Percentiles rank a stretch among this genome's conserved stretches.
These are phyloP conservation scores for Bursaphelenchus okinawaensis DNA, from an alignment of 2,888 invertebrate species.

Conservation along the genomic window DNA sequence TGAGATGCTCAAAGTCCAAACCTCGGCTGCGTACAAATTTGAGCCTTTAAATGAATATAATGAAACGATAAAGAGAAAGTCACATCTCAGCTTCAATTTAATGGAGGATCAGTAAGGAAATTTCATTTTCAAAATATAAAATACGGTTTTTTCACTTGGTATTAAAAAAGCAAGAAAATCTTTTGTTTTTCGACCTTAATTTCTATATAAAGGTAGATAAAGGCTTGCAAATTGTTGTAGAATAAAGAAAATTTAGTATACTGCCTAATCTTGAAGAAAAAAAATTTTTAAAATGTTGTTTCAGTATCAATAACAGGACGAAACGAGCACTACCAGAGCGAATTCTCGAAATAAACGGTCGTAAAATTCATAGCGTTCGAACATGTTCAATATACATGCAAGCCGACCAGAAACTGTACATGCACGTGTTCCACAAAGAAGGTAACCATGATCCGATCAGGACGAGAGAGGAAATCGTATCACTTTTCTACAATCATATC, in stretches of 20 bases:
- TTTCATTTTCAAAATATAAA: too few species aligned
- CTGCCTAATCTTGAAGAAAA: background rate
- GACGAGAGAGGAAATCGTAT: constrained; percentile 91
- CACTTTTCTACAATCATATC: constrained; percentile 94
- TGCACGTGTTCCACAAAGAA: constrained; percentile 73
- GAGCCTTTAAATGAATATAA: constrained; percentile 10
- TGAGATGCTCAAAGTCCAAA: constrained; percentile 26
- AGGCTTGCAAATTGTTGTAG: too few species aligned
- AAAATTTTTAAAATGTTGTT: background rate
- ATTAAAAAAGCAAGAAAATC: too few species aligned
- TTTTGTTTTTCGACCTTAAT: too few species aligned
- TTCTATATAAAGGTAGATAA: too few species aligned
- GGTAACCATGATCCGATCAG: constrained; percentile 60
- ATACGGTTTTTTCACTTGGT: too few species aligned
- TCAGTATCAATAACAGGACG: background rate
- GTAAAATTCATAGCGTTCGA: constrained; percentile 64
- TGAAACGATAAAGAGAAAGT: constrained; percentile 5
- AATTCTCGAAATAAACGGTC: constrained; percentile 57
- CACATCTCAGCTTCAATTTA: constrained; percentile 5
- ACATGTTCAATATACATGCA: constrained; percentile 67
- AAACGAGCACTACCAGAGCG: background rate
- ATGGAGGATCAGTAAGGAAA: background rate
- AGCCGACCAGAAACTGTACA: constrained; percentile 95
- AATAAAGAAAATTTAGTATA: too few species aligned
- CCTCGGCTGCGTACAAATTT: constrained; percentile 16